These are phyloP conservation scores for Castor canadensis DNA, from an alignment of 2,113 vertebrate genomes.

Conservation along the genomic window DNA sequence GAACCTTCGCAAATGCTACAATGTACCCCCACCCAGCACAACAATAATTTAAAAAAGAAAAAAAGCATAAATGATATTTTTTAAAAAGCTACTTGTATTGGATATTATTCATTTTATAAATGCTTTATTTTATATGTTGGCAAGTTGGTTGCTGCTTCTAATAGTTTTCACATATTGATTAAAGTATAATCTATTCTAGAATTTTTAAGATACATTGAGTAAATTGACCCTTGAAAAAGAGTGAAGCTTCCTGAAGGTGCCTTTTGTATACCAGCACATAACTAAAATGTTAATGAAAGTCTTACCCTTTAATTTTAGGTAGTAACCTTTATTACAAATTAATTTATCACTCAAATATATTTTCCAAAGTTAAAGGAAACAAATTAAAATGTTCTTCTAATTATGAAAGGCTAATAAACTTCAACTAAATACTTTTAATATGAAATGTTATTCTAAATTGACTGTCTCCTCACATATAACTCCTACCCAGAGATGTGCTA, in stretches of 20 bases:
- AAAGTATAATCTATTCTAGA: not conserved
- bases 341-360: not conserved
- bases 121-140: not conserved
- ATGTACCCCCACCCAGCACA: too few relatives aligned
- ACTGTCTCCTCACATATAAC: not conserved
- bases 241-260: not conserved
- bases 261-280: not conserved
- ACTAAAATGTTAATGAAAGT: slow-evolving; percentile 50
- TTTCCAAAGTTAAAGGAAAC: slow-evolving; percentile 40
- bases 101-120: not conserved
- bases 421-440: not conserved
- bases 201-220: not conserved
- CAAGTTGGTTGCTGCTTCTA: not conserved
- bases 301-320: slow-evolving; percentile 47
- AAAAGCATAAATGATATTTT: not conserved
- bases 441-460: not conserved
- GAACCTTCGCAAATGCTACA: too few relatives aligned
- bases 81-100: not conserved
- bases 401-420: not conserved
- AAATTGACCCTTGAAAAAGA: slow-evolving; percentile 20
- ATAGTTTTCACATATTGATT: not conserved
- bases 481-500: not conserved
- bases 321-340: slow-evolving; percentile 50
- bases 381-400: not conserved
- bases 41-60: too few relatives aligned